Evolutionary conservation across 2,888 invertebrate genomes (phyloP).

Genomic region (Lamellibrachia satsuma): DNA sequence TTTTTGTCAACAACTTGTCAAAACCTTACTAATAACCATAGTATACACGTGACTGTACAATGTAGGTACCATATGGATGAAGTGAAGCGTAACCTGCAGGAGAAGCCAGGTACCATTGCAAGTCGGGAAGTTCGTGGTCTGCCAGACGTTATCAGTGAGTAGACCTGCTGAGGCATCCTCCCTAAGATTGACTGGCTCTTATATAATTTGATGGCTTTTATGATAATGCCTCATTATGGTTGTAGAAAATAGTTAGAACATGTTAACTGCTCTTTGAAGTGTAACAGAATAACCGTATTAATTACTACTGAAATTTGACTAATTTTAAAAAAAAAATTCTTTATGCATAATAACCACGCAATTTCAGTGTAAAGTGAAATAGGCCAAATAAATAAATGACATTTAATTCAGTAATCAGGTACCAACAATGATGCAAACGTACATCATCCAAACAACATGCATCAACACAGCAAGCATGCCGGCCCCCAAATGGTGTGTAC

Average conservation of each 20-base stretch:
- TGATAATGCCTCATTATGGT: not conserved
- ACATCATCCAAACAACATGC: too few relatives aligned
- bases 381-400: too few relatives aligned
- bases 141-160: conserved; percentile 56
- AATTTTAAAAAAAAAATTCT: too few relatives aligned
- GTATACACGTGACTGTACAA: not conserved
- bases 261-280: not conserved
- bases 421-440: too few relatives aligned
- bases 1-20: too few relatives aligned
- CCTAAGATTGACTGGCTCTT: not conserved
- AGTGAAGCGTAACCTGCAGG: conserved; percentile 27
- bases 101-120: conserved; percentile 30
- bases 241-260: not conserved
- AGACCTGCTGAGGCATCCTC: not conserved
- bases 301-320: too few relatives aligned
- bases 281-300: not conserved
- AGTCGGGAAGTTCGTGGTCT: conserved; percentile 56
- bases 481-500: too few relatives aligned
- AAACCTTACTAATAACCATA: not conserved
- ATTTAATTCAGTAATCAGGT: too few relatives aligned
- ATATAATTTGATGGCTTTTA: not conserved
- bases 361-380: too few relatives aligned
- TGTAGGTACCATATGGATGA: conserved; percentile 28
- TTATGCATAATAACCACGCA: too few relatives aligned
- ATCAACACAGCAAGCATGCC: too few relatives aligned